Evolutionary conservation across 2,113 vertebrate genomes (phyloP), one percentile per base, ranked within the genome.

Genomic region (Nothobranchius furzeri): DNA sequence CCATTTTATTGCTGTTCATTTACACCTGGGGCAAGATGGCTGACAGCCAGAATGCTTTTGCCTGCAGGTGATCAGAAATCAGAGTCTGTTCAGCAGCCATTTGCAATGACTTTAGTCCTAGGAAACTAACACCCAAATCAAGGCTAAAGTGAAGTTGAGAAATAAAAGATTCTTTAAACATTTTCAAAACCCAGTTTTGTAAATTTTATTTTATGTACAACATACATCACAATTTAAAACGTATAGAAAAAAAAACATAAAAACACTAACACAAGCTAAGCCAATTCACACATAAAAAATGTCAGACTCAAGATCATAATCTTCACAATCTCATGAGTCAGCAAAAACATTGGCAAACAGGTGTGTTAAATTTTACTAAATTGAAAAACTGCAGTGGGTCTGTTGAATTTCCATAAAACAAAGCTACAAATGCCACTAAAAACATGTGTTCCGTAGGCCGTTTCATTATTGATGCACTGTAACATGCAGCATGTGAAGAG

Each of bases 141-240:
- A 40, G 37, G 37, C 7, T 3, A 40, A 40, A 40, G 3, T 40
- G 3, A 2, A 30, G 20, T 20, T 20, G 20, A 20, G 20, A 20
- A 20, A 20, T 20, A 20, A 20, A 20, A 20, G 20, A 20, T 20
- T 20, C 20, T 20, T 20, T 20, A 20, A 20, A 20, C 20, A 20
- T 20, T 20, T 20, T 20, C 20, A 20, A 20, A 20, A 20, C 20
- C 61, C 3, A 0, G 49, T 76, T 70, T 83, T 67, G 2, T 0
- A 30, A 68, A 76, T 82, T 85, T 78, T 76, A 78, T 82, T 82
- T 74, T 82, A 81, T 80, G 36, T 69, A 85, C 80, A 87, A 79
- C 51, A 86, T 17, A 70, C 53, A 36, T 30, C 30, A 30, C 24
- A 61, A 14, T 66, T 58, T 65, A 13, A 57, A 56, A 64, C 36